Base-by-base conservation (phyloP, 1,140 invertebrate species). In the Harpegnathos saltator region DNA sequence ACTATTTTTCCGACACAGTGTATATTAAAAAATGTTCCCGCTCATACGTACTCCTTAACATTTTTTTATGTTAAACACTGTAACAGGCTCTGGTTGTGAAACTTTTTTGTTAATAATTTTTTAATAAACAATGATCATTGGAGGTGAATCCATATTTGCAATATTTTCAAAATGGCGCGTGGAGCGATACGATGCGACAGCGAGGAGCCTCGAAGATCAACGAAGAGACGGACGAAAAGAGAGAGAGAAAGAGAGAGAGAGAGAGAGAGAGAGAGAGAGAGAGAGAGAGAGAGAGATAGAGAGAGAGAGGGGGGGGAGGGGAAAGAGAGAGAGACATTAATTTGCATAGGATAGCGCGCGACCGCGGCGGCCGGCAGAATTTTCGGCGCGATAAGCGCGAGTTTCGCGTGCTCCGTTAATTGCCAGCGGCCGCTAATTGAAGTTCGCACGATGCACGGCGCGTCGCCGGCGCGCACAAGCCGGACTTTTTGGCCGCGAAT, bases 351-450 rank as follows among this genome's bases (percentile, higher is more conserved):
- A 63, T 83, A 44, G 65, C 72, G 48, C 33, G 48, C 24, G 61
- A 29, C 69, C 44, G 19, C 56, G 54, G 9, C 19, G 54, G 38
- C 11, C 5, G 69, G 19, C 50, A 50, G 86, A 85, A 88, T 88
- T 88, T 87, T 88, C 82, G 72, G 59, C 17, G 56, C 61, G 61
- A 73, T 77, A 66, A 89, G 82, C 85, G 54, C 58, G 65, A 62
- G 68, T 54, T 24, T 26, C 87, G 78, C 85, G 77, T 86, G 82
- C 85, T 83, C 69, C 82, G 82, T 87, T 89, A 89, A 89, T 89
- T 89, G 85, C 80, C 81, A 63, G 59, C 65, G 68, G 82, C 74
- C 85, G 82, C 87, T 86, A 89, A 89, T 89, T 89, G 88, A 84
- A 89, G 84, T 82, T 86, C 17, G 58, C 44, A 61, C 48, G 52